Evolutionary conservation across 2,113 vertebrate species (phyloP), one percentile per base, ranked within the genome.

Genomic region (Ivindomyrus marchei): DNA sequence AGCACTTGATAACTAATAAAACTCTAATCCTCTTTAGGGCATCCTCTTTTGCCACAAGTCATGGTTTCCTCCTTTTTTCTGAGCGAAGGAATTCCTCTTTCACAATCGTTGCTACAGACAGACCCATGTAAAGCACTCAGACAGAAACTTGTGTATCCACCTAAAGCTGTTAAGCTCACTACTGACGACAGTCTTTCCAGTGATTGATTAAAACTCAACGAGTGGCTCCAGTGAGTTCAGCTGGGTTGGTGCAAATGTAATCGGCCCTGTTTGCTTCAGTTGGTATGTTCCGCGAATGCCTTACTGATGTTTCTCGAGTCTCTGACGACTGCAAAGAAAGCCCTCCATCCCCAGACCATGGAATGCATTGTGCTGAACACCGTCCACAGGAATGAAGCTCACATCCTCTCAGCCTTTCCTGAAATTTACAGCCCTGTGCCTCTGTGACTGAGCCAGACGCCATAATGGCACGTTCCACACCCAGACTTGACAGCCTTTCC

Each of bases 1-100:
- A 88, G 87, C 85, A 85, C 88, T 91, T 90, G 89, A 92, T 89
- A 90, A 91, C 89, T 89, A 87, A 90, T 89, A 90, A 88, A 53
- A 89, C 56, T 24, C 66, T 84, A 66, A 90, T 92, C 87, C 56
- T 88, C 84, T 88, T 50, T 85, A 88, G 49, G 89, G 24, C 52
- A 58, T 89, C 83, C 46, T 83, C 62, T 87, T 45, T 53, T 53
- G 66, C 83, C 27, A 56, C 62, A 47, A 88, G 56, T 85, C 74
- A 66, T 19, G 31, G 74, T 8, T 47, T 58, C 3, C 62, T n/a
- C 24, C 45, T 88, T 56, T 58, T 31, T 11, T 19, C 3, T 31
- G 21, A 87, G 27, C 36, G 13, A 45, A 90, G 56, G 88, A 88
- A 91, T 90, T 74, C 89, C 21, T 39, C 19, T 36, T 50, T 31